Conservation (phyloP, 2,888 invertebrate genomes). For the Thereva nobilitata region DNA sequence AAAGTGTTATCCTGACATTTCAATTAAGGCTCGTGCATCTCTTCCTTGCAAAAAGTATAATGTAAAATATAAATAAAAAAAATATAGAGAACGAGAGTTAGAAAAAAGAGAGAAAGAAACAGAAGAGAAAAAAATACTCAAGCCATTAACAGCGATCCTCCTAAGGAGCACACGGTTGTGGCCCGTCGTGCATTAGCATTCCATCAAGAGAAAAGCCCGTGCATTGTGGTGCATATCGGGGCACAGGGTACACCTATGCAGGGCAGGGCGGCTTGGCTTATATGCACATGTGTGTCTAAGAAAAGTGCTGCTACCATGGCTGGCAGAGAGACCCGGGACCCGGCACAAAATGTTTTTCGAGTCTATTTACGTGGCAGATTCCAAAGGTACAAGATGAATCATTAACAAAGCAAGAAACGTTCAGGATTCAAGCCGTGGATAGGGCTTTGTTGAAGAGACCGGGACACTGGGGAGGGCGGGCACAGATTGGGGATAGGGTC, state of each 20-base stretch:
- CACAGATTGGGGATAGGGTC: too few relatives aligned
- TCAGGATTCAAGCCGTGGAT: neutral
- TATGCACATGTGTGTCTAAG: neutral
- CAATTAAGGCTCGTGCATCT: slow-evolving; percentile 6
- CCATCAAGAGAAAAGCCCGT: neutral
- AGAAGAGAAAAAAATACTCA: neutral
- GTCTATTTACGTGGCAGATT: neutral
- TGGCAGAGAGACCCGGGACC: neutral
- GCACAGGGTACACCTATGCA: neutral
- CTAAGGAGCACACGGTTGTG: neutral
- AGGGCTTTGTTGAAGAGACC: neutral
- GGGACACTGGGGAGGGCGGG: too few relatives aligned
- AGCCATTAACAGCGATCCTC: slow-evolving; percentile 2
- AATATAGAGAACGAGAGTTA: too few relatives aligned
- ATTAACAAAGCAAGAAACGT: slow-evolving; percentile 14
- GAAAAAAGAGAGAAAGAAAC: too few relatives aligned
- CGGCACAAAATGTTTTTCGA: neutral
- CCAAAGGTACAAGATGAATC: slow-evolving; percentile 9
- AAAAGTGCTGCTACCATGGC: neutral
- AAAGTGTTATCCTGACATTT: slow-evolving; percentile 21
- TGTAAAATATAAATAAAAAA: neutral
- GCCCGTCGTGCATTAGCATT: neutral
- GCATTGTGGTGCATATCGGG: neutral
- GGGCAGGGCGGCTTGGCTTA: neutral
- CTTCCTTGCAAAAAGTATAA: slow-evolving; percentile 1